A percentile compares a stretch with the other conserved stretches of the same genome.
phyloP scores from a whole-genome alignment of 2,888 invertebrate genomes.

The Idaea dimidiata region DNA sequence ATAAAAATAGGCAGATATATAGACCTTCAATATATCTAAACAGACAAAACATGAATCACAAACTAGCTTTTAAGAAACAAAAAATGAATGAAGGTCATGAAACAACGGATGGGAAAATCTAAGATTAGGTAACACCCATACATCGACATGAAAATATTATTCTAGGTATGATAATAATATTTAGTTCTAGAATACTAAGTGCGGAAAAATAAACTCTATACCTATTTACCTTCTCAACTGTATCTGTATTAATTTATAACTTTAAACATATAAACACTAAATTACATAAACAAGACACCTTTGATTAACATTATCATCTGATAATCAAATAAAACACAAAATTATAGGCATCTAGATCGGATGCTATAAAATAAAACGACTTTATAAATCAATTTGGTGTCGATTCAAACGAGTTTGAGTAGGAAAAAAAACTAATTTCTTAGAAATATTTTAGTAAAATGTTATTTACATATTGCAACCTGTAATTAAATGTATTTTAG shows the following conservation, averaged over 20 bases:
- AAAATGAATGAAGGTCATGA: not conserved
- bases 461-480: not conserved
- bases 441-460: not conserved
- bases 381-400: conserved; percentile 38
- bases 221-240: not conserved
- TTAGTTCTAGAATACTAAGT: not conserved
- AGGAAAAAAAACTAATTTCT: not conserved
- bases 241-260: not conserved
- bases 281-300: conserved; percentile 13
- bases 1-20: not conserved
- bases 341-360: conserved; percentile 34
- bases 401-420: not conserved
- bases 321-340: conserved; percentile 15
- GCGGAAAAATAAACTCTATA: not conserved
- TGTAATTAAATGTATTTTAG: not conserved
- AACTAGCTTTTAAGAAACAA: not conserved
- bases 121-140: not conserved
- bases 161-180: too few species aligned
- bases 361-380: conserved; percentile 32
- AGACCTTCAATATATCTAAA: not conserved
- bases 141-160: not conserved
- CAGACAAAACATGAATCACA: not conserved
- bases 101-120: not conserved
- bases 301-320: conserved; percentile 18
- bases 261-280: not conserved